These are phyloP conservation scores for Coronaproctus castanopsis DNA, from an alignment of 2,888 invertebrate species.

Conservation along the genomic window DNA sequence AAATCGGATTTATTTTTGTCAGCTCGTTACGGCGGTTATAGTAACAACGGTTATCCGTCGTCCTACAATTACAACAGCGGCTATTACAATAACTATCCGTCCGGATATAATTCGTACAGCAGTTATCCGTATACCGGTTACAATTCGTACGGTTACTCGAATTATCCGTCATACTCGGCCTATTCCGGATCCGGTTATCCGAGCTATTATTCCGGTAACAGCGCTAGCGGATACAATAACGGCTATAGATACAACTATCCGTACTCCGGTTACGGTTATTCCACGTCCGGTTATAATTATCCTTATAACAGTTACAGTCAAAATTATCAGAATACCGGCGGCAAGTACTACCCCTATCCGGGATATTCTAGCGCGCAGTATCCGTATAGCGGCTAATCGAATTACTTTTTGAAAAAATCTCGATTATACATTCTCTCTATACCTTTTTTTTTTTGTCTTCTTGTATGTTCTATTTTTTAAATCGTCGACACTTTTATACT, in stretches of 20 bases:
- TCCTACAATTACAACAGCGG: not conserved
- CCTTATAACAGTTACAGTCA: not conserved
- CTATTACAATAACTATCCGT: not conserved
- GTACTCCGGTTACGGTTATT: not conserved
- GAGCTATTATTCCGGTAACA: not conserved
- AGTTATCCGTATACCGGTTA: not conserved
- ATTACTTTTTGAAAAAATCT: no score
- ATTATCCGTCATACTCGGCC: not conserved
- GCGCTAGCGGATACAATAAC: not conserved
- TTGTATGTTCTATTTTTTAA: no score
- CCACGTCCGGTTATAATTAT: not conserved
- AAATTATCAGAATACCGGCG: not conserved
- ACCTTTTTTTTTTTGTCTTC: no score
- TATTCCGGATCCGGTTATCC: not conserved
- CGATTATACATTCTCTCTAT: no score
- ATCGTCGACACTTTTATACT: no score
- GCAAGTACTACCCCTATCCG: not conserved
- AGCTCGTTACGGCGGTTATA: no score
- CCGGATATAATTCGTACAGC: not conserved
- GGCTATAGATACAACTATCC: not conserved
- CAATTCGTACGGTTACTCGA: not conserved
- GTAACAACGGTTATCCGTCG: no score
- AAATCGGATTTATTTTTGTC: no score
- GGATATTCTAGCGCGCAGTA: not conserved
- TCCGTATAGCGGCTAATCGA: not conserved